These are phyloP conservation scores for Athalia cordata DNA, from an alignment of 2,888 invertebrate genomes.

Conservation along the genomic window DNA sequence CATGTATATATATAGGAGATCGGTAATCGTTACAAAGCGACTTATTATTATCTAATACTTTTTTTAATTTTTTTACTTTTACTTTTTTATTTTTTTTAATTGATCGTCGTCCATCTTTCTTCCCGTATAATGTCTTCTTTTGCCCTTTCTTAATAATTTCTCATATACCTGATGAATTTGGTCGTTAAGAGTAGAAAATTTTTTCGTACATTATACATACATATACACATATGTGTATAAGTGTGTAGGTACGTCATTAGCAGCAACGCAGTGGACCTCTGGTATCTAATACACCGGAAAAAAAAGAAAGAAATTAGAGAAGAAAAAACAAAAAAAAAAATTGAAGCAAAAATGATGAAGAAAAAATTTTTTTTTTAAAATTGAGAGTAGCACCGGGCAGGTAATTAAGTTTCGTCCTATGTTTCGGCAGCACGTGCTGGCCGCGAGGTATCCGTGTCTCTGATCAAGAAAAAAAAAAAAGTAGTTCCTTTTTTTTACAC, in stretches of 20 bases:
- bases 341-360: background rate
- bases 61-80: too few relatives aligned
- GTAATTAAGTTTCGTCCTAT: slow-evolving; percentile 62
- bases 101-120: slow-evolving; percentile 10
- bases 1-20: too few relatives aligned
- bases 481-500: background rate
- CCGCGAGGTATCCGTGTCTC: slow-evolving; percentile 63
- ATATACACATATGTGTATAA: too few relatives aligned
- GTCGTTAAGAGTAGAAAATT: slow-evolving; percentile 55
- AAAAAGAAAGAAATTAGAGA: background rate
- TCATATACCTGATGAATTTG: slow-evolving; percentile 66
- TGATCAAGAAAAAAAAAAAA: background rate
- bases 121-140: slow-evolving; percentile 56
- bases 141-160: too few relatives aligned
- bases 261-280: too few relatives aligned
- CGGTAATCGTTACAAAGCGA: too few relatives aligned
- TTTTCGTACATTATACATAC: too few relatives aligned
- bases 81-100: background rate
- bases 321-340: background rate
- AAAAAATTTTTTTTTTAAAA: slow-evolving; percentile 38
- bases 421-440: slow-evolving; percentile 56
- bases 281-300: background rate
- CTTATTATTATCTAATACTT: too few relatives aligned
- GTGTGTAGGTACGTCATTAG: too few relatives aligned
- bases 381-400: slow-evolving; percentile 25